Conservation (phyloP, 2,888 invertebrate genomes). For the Orchesellides sinensis region DNA sequence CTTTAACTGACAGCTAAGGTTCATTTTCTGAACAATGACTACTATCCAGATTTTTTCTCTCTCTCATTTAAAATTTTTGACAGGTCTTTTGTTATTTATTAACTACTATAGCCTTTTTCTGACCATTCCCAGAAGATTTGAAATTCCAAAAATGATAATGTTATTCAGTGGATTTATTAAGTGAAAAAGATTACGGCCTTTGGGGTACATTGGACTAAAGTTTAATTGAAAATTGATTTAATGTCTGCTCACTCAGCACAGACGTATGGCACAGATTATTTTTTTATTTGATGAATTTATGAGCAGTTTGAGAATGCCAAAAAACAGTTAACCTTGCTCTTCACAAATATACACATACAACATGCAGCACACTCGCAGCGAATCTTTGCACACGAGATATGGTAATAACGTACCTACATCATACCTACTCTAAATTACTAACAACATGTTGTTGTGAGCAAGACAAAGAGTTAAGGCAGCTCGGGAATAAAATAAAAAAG, state of each 20-base stretch:
- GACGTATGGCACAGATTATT: constrained; percentile 33
- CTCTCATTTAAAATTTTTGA: constrained; percentile 39
- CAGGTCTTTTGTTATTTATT: constrained; percentile 48
- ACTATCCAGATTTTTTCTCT: constrained; percentile 9
- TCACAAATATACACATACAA: neutral
- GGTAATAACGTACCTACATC: neutral
- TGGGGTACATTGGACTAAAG: neutral
- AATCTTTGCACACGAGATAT: neutral
- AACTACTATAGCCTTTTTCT: constrained; percentile 23
- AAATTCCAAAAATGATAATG: constrained; percentile 36
- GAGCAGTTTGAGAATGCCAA: constrained; percentile 34
- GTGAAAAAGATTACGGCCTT: neutral
- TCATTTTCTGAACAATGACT: neutral
- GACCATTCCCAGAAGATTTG: constrained; percentile 41
- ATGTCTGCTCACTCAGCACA: constrained; percentile 12
- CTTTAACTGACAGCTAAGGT: constrained; percentile 6
- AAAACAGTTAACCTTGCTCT: constrained; percentile 14
- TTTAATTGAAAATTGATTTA: constrained; percentile 61
- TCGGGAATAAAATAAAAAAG: neutral
- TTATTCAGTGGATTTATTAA: constrained; percentile 6
- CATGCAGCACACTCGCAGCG: neutral
- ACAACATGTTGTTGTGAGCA: neutral
- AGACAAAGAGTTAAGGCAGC: neutral
- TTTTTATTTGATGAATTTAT: constrained; percentile 47
- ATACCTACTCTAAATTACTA: neutral